Conservation (phyloP, 2,888 invertebrate genomes). For the Apoda limacodes region DNA sequence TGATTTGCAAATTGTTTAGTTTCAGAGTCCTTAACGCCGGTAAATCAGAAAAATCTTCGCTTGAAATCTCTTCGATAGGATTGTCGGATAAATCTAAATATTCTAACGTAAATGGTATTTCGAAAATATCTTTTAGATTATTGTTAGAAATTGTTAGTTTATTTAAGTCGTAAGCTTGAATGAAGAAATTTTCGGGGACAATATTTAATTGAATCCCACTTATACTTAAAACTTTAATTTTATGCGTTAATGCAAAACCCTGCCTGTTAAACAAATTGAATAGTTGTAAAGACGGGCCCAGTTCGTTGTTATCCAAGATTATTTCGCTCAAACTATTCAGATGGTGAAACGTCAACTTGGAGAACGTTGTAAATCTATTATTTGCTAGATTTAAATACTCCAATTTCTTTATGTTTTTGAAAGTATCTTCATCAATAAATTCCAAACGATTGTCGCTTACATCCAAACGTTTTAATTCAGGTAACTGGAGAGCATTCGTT, state of each 20-base stretch:
- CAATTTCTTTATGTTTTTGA: conserved; percentile 42
- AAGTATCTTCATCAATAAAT: conserved; percentile 41
- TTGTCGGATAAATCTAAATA: conserved; percentile 74
- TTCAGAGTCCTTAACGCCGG: conserved; percentile 63
- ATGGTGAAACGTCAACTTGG: conserved; percentile 44
- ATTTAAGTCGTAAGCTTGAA: conserved; percentile 52
- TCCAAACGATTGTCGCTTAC: conserved; percentile 48
- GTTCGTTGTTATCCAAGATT: conserved; percentile 49
- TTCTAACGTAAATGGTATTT: conserved; percentile 66
- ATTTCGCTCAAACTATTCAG: conserved; percentile 46
- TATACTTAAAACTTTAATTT: conserved; percentile 40
- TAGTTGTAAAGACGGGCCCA: conserved; percentile 39
- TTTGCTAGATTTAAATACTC: conserved; percentile 52
- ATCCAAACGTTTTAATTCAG: conserved; percentile 44
- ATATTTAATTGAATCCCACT: conserved; percentile 34
- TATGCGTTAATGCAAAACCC: conserved; percentile 45
- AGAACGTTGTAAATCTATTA: conserved; percentile 48
- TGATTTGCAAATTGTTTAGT: conserved; percentile 68
- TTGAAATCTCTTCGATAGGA: conserved; percentile 55
- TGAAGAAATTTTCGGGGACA: conserved; percentile 50
- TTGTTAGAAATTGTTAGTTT: conserved; percentile 64
- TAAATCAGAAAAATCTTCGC: conserved; percentile 58
- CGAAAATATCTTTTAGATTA: conserved; percentile 62
- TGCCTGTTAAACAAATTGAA: conserved; percentile 45
- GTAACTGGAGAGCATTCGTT: conserved; percentile 33